Evolutionary conservation across 2,113 vertebrate species (phyloP).

Genomic region (Brachypteracias leptosomus): DNA sequence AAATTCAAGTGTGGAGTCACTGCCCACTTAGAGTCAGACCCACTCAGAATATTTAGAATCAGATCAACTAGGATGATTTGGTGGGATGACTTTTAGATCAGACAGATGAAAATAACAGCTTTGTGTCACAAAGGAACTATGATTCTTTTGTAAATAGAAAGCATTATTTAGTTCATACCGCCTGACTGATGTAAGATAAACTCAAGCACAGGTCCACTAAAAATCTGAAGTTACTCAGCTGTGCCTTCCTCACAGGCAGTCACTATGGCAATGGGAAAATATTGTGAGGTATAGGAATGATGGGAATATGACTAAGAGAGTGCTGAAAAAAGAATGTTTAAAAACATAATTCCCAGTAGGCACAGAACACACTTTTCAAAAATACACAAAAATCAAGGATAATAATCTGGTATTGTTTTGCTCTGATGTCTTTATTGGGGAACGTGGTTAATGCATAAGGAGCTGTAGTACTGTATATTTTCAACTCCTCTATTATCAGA

Average conservation of each 20-base stretch:
- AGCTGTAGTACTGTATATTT: not conserved
- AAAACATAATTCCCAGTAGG: constrained; percentile 50
- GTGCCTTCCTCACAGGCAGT: constrained; percentile 54
- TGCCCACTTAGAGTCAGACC: not conserved
- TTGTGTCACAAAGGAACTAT: not conserved
- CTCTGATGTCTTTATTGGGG: not conserved
- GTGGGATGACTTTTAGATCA: not conserved
- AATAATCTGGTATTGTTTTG: not conserved
- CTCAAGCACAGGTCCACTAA: not conserved
- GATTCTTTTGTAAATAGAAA: not conserved
- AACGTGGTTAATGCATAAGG: not conserved
- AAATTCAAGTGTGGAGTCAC: not conserved
- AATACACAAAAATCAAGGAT: not conserved
- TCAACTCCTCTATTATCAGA: not conserved
- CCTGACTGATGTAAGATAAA: not conserved
- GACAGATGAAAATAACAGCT: not conserved
- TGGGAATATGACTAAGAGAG: constrained; percentile 76
- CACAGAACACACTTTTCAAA: constrained; percentile 16
- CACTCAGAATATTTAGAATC: not conserved
- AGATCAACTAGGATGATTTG: not conserved
- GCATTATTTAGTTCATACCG: not conserved
- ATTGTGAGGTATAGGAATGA: constrained; percentile 75
- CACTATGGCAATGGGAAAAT: constrained; percentile 79
- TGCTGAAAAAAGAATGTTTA: constrained; percentile 55
- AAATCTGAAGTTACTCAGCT: constrained; percentile 40